Conservation (phyloP, 2,888 invertebrate genomes). For the Eristalis intricaria region DNA sequence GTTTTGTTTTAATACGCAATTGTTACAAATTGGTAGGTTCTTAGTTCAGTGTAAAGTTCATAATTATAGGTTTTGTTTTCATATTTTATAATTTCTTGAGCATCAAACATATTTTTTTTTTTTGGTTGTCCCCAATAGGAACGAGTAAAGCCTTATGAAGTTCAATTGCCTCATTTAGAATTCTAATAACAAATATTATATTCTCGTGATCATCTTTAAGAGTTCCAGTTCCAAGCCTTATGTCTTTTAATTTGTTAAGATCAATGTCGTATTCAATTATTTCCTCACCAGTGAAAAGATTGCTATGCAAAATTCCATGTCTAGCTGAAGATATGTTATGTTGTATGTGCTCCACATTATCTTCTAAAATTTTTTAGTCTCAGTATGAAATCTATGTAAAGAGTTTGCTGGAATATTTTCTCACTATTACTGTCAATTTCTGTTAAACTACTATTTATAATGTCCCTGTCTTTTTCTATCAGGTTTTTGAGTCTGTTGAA, state of each 20-base stretch:
- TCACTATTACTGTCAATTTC: too few relatives aligned
- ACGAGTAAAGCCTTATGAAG: not conserved
- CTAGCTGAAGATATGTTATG: constrained; percentile 33
- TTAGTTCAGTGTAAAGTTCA: constrained; percentile 12
- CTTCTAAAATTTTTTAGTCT: not conserved
- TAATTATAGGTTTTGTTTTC: constrained; percentile 9
- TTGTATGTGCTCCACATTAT: constrained; percentile 36
- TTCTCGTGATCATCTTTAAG: too few relatives aligned
- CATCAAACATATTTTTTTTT: constrained; percentile 13
- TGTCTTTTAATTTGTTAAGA: too few relatives aligned
- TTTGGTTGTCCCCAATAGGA: not conserved
- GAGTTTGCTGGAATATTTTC: too few relatives aligned
- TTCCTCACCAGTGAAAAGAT: constrained; percentile 38
- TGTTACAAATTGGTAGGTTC: constrained; percentile 21
- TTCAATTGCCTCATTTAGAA: too few relatives aligned
- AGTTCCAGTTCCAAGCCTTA: too few relatives aligned
- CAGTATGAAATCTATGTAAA: too few relatives aligned
- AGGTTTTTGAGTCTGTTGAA: not conserved
- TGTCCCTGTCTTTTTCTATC: too few relatives aligned
- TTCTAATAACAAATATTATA: too few relatives aligned
- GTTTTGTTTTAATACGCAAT: constrained; percentile 29
- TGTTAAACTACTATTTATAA: too few relatives aligned
- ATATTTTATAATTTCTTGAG: constrained; percentile 36
- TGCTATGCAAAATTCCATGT: constrained; percentile 19
- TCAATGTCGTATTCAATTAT: constrained; percentile 41